These are phyloP conservation scores for Pteromalus puparum DNA, from an alignment of 1,140 invertebrate species.

Conservation along the genomic window DNA sequence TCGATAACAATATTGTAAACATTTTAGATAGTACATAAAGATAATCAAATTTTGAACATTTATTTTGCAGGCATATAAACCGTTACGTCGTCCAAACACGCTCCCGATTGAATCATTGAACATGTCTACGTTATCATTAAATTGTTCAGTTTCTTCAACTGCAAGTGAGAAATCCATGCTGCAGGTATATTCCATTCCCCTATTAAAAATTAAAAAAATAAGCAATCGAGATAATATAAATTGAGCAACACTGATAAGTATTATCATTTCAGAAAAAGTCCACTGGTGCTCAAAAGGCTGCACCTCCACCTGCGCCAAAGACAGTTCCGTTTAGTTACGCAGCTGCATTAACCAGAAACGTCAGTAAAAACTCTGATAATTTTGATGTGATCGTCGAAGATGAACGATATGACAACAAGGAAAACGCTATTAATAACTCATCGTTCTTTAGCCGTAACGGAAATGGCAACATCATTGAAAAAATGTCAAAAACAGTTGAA, in stretches of 20 bases:
- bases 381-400: neutral
- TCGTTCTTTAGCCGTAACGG: neutral
- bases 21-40: neutral
- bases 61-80: slow-evolving; percentile 27
- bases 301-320: neutral
- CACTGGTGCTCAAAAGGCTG: neutral
- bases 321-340: slow-evolving; percentile 32
- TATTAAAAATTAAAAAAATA: neutral
- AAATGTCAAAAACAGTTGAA: slow-evolving; percentile 8
- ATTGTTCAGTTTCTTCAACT: neutral
- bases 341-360: slow-evolving; percentile 9
- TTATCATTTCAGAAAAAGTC: neutral
- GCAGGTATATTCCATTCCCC: neutral
- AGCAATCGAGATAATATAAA: too few relatives aligned
- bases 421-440: neutral
- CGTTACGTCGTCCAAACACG: slow-evolving; percentile 13
- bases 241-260: neutral
- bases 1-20: neutral
- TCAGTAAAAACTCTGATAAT: neutral
- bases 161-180: neutral
- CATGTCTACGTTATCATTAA: neutral
- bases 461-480: neutral
- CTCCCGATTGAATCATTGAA: neutral
- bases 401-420: neutral
- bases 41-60: neutral